Conservation (phyloP, 2,113 vertebrate species). For the Perccottus glenii region DNA sequence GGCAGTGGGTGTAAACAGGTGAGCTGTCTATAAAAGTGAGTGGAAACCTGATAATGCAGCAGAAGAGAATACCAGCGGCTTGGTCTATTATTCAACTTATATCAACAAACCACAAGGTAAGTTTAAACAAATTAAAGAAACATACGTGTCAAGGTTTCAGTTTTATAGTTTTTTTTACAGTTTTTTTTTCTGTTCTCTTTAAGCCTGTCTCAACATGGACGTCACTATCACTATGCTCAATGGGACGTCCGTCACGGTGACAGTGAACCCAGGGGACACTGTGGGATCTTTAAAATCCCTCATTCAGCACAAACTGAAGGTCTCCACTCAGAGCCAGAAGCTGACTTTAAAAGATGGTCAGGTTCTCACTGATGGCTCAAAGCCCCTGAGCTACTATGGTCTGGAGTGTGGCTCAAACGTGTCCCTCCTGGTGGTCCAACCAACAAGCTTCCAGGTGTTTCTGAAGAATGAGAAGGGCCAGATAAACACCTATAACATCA, state of each 20-base stretch:
- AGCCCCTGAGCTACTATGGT: constrained; percentile 25
- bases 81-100: too few relatives aligned
- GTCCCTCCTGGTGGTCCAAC: constrained; percentile 58
- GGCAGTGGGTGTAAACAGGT: too few relatives aligned
- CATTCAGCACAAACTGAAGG: constrained; percentile 7
- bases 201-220: constrained; percentile 44
- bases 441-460: constrained; percentile 60
- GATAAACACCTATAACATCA: constrained; percentile 47
- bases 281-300: constrained; percentile 42
- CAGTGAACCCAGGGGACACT: constrained; percentile 63
- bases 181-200: too few relatives aligned
- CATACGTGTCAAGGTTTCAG: too few relatives aligned
- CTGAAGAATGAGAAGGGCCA: constrained; percentile 55
- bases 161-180: too few relatives aligned
- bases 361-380: constrained; percentile 38
- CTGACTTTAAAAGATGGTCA: constrained; percentile 49
- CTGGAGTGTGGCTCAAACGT: constrained; percentile 53
- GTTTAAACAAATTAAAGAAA: background rate
- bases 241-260: constrained; percentile 13
- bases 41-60: too few relatives aligned
- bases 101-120: too few relatives aligned
- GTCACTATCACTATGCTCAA: constrained; percentile 28
- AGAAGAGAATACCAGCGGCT: too few relatives aligned
- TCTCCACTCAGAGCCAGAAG: background rate
- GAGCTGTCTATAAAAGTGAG: too few relatives aligned